Conservation (phyloP, 1,140 invertebrate genomes). For the Anthonomus grandis region DNA sequence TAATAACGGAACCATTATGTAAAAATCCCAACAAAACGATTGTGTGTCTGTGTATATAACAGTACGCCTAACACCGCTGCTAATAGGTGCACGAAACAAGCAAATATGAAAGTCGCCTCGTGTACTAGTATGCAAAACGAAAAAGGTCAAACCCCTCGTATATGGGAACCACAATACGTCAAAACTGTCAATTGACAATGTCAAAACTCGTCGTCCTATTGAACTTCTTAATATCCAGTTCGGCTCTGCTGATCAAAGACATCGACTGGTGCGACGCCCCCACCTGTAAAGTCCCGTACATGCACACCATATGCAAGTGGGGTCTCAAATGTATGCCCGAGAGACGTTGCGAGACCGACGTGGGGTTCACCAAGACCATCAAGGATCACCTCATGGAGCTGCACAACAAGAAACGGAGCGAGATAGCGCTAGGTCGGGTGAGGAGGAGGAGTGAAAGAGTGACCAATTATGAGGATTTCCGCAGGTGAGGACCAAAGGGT, state of each 20-base stretch:
- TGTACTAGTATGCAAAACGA: too few relatives aligned
- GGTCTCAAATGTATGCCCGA: conserved; percentile 2
- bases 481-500: conserved; percentile 11
- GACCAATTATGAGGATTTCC: neutral
- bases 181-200: too few relatives aligned
- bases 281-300: neutral
- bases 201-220: neutral
- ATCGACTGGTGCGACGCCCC: conserved; percentile 6
- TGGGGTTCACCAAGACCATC: conserved; percentile 7
- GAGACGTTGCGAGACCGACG: neutral
- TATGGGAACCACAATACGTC: too few relatives aligned
- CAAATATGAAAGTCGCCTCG: too few relatives aligned
- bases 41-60: too few relatives aligned
- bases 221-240: neutral
- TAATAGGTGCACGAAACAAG: too few relatives aligned
- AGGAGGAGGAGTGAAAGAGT: neutral
- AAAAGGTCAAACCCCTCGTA: too few relatives aligned
- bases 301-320: conserved; percentile 15
- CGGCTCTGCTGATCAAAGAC: conserved; percentile 8
- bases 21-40: too few relatives aligned
- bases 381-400: conserved; percentile 15
- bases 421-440: conserved; percentile 7
- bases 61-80: too few relatives aligned
- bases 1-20: too few relatives aligned
- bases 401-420: conserved; percentile 12